These are phyloP conservation scores for Cephus nigrinus DNA, from an alignment of 2,888 invertebrate species.

Conservation along the genomic window DNA sequence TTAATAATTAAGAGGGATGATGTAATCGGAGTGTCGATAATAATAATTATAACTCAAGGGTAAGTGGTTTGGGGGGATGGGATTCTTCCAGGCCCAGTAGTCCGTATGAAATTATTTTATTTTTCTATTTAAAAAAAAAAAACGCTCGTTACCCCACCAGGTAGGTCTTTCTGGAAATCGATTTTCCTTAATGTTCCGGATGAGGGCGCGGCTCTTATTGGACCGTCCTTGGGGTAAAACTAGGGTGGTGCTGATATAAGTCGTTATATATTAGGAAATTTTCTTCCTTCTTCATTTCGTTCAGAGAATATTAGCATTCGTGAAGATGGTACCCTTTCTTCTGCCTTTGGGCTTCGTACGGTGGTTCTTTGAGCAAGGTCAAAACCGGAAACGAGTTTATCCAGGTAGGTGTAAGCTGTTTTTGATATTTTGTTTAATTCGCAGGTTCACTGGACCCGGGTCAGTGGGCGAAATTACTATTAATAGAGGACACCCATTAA, in stretches of 20 bases:
- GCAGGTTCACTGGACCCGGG: not conserved
- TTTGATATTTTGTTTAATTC: not conserved
- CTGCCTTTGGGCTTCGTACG: not conserved
- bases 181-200: not conserved
- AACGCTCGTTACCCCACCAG: not conserved
- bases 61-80: not conserved
- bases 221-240: not conserved
- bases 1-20: not conserved
- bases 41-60: not conserved
- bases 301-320: not conserved
- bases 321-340: not conserved
- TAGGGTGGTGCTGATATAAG: not conserved
- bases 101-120: not conserved
- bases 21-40: not conserved
- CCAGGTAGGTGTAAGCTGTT: not conserved
- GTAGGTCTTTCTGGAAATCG: not conserved
- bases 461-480: not conserved
- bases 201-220: not conserved
- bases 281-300: not conserved
- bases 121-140: not conserved
- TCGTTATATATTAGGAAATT: not conserved
- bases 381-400: not conserved
- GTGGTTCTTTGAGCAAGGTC: not conserved
- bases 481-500: not conserved
- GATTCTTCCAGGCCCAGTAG: not conserved